Conservation (phyloP, 2,113 vertebrate species). For the Dromas ardeola region DNA sequence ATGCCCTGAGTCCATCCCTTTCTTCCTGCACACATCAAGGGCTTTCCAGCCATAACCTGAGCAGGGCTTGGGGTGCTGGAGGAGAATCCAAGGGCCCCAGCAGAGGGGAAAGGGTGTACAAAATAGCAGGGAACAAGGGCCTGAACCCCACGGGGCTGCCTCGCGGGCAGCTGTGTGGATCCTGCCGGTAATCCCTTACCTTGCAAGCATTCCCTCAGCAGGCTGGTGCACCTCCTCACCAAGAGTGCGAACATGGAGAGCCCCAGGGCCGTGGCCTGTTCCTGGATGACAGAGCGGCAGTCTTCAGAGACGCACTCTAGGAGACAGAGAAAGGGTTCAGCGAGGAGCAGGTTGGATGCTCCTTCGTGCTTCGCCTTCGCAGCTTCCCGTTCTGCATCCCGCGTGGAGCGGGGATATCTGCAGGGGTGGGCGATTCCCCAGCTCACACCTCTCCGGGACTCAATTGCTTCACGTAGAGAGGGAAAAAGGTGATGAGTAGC, state of each 20-base stretch:
- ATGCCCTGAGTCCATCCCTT: not conserved
- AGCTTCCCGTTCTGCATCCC: not conserved
- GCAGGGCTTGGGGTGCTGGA: not conserved
- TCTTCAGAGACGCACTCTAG: constrained; percentile 77
- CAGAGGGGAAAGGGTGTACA: not conserved
- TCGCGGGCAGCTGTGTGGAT: rapidly evolving
- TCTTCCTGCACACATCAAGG: not conserved
- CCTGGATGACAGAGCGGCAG: constrained; percentile 88
- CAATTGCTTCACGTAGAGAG: rapidly evolving
- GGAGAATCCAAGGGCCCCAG: not conserved
- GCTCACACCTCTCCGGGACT: not conserved
- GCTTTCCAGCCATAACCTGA: not conserved
- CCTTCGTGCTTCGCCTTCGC: not conserved
- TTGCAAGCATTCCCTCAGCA: constrained; percentile 81
- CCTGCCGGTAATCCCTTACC: constrained; percentile 73
- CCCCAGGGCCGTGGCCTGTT: constrained; percentile 89
- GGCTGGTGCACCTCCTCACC: constrained; percentile 87
- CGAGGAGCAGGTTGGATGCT: not conserved
- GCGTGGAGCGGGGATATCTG: not conserved
- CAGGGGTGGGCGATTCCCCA: not conserved
- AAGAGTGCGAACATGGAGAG: constrained; percentile 92
- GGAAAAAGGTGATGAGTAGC: not conserved
- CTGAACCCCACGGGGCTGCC: not conserved
- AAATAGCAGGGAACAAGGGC: not conserved
- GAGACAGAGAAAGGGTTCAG: constrained; percentile 45